These are phyloP conservation scores for Tryphoninae sp. DNA, from an alignment of 2,888 invertebrate genomes.

Conservation along the genomic window DNA sequence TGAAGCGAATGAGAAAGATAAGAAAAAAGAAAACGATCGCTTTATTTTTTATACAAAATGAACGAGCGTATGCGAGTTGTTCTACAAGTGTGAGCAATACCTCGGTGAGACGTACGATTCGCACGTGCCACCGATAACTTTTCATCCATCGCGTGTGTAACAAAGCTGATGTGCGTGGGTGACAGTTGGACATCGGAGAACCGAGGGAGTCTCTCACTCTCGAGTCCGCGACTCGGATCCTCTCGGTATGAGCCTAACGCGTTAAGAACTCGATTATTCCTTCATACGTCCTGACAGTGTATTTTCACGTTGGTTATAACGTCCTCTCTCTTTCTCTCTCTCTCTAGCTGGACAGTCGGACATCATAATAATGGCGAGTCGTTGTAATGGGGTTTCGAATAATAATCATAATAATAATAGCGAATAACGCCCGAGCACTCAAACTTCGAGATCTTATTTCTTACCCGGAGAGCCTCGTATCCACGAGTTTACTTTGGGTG, in stretches of 20 bases:
- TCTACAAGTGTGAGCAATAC: background rate
- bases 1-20: background rate
- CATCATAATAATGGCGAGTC: conserved; percentile 55
- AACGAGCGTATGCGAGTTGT: background rate
- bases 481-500: conserved; percentile 19
- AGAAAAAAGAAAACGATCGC: background rate
- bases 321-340: conserved; percentile 8
- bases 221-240: background rate
- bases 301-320: conserved; percentile 4
- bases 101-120: conserved; percentile 22
- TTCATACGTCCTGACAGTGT: conserved; percentile 50
- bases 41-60: background rate
- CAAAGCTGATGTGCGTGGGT: conserved; percentile 57
- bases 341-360: conserved; percentile 41
- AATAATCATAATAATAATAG: conserved; percentile 39
- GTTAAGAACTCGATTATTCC: conserved; percentile 59
- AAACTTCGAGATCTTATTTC: conserved; percentile 22
- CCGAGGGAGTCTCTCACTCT: background rate
- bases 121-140: conserved; percentile 47
- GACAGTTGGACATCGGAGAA: conserved; percentile 52
- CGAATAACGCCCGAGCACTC: background rate
- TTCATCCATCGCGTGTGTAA: conserved; percentile 37
- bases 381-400: conserved; percentile 40
- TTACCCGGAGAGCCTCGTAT: background rate
- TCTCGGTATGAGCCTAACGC: conserved; percentile 15